A percentile compares a stretch with the other conserved stretches of the same genome.
phyloP scores from a whole-genome alignment of 2,113 vertebrate genomes.

The Craseonycteris thonglongyai region DNA sequence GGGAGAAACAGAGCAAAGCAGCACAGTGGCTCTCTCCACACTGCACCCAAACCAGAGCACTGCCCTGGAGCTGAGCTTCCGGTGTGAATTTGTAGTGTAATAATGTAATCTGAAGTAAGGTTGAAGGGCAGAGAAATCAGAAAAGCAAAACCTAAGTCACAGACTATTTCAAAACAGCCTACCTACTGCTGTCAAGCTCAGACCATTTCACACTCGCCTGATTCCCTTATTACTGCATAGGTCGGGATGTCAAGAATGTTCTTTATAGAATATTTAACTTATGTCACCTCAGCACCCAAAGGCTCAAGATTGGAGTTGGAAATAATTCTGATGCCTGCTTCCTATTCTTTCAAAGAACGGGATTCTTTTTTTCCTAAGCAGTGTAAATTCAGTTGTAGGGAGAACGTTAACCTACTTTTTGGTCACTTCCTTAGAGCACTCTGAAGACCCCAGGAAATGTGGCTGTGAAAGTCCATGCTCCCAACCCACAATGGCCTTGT shows the following conservation, averaged over 20 bases:
- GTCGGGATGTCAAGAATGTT: background rate
- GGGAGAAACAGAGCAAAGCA: background rate
- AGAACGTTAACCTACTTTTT: background rate
- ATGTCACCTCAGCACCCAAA: background rate
- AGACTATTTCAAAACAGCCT: background rate
- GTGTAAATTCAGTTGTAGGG: background rate
- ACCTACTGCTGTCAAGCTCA: background rate
- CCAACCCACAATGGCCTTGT: background rate
- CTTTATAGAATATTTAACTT: background rate
- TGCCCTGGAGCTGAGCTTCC: background rate
- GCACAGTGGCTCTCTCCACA: background rate
- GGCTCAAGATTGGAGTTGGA: background rate
- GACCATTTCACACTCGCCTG: background rate
- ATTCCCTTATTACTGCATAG: background rate
- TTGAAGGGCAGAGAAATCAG: background rate
- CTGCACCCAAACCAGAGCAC: background rate
- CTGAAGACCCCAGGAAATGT: accelerated
- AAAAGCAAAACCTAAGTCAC: background rate
- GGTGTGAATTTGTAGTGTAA: background rate
- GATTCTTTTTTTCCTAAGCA: background rate
- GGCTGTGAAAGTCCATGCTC: background rate
- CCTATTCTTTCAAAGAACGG: background rate
- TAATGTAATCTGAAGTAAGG: background rate
- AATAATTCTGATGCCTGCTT: background rate
- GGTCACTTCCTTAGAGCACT: background rate